Percentiles rank a stretch among this genome's conserved stretches.
Evolutionary conservation across 92 coral and sea anemone species (phyloP).

Genomic region (Paramuricea clavata): DNA sequence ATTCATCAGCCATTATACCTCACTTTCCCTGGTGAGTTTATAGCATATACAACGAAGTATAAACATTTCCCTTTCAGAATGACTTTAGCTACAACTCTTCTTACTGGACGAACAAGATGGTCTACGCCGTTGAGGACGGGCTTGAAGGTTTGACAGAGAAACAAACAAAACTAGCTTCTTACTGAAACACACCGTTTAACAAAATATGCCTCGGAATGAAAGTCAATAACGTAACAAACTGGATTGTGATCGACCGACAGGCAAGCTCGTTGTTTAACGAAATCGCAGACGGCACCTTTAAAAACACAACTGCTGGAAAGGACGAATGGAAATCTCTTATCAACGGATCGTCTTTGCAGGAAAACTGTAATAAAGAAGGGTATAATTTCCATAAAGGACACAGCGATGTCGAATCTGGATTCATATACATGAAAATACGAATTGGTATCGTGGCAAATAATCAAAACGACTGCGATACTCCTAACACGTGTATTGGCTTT

Average conservation of each 20-base stretch:
- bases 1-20: too few species aligned
- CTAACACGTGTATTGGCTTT: neutral
- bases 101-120: neutral
- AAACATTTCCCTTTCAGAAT: neutral
- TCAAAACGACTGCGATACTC: neutral
- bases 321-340: neutral
- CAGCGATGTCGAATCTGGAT: too few species aligned
- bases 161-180: neutral
- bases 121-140: neutral
- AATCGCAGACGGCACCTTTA: neutral
- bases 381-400: neutral
- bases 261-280: neutral
- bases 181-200: slow-evolving; percentile 20
- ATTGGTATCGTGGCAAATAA: too few species aligned
- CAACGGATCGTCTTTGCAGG: neutral
- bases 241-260: neutral
- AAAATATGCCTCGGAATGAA: slow-evolving; percentile 21
- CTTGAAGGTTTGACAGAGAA: slow-evolving; percentile 6
- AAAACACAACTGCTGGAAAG: neutral
- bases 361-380: slow-evolving; percentile 14
- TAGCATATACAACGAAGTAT: too few species aligned
- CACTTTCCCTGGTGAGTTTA: too few species aligned
- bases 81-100: neutral
- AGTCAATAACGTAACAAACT: neutral
- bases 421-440: too few species aligned